Percentiles rank a stretch among this genome's conserved stretches.
Evolutionary conservation across 2,888 invertebrate species (phyloP).

Genomic region (Hypena proboscidalis): DNA sequence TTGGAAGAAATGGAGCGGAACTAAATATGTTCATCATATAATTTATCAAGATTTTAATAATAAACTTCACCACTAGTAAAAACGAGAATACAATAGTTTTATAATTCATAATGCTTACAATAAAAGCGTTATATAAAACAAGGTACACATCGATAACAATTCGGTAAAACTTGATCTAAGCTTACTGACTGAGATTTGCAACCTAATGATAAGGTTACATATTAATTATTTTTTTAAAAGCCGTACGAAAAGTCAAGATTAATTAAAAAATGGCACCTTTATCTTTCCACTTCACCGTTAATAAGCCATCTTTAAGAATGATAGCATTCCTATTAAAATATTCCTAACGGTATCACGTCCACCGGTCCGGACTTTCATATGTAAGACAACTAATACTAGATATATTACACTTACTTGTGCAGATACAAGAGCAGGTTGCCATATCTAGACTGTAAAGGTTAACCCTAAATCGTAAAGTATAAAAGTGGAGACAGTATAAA

Average conservation of each 20-base stretch:
- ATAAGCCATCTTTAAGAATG: not conserved
- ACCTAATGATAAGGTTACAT: too few species aligned
- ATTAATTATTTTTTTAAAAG: too few species aligned
- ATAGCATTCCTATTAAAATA: slow-evolving; percentile 6
- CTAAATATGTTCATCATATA: too few species aligned
- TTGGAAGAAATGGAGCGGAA: not conserved
- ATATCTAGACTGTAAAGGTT: slow-evolving; percentile 28
- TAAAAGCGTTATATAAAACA: too few species aligned
- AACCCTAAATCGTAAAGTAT: slow-evolving; percentile 51
- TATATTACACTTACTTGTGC: slow-evolving; percentile 1
- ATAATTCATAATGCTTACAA: too few species aligned
- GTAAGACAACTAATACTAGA: not conserved
- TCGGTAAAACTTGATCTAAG: too few species aligned
- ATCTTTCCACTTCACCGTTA: not conserved
- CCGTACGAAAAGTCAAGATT: too few species aligned
- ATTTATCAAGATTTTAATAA: too few species aligned
- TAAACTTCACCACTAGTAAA: too few species aligned
- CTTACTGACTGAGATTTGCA: not conserved
- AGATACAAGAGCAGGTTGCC: slow-evolving; percentile 1
- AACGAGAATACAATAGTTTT: too few species aligned
- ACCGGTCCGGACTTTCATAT: not conserved
- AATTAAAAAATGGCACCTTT: too few species aligned
- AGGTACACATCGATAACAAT: too few species aligned
- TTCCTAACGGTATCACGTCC: slow-evolving; percentile 4
- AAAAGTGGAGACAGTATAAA: slow-evolving; percentile 51